Percentiles rank a stretch among this genome's conserved stretches.
Evolutionary conservation across 1,140 invertebrate species (phyloP).

Genomic region (Lepidurus arcticus): DNA sequence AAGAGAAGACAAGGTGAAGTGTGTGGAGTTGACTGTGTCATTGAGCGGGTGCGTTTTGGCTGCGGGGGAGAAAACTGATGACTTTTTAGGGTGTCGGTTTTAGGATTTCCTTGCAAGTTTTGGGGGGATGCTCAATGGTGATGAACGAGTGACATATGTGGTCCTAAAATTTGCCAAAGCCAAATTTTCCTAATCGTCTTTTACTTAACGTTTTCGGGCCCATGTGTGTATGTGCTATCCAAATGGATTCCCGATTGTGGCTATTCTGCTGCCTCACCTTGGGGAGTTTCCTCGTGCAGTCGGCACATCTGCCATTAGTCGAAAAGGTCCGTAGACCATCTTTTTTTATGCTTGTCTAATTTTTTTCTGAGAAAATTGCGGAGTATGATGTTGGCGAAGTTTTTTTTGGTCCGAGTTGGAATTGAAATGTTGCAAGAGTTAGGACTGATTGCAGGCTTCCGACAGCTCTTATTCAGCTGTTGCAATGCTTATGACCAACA

Average conservation of each 20-base stretch:
- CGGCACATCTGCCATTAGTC: conserved; percentile 17
- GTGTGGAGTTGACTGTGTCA: neutral
- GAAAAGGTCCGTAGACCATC: neutral
- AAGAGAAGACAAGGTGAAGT: neutral
- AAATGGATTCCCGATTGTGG: conserved; percentile 8
- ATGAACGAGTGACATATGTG: neutral
- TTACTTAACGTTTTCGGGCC: neutral
- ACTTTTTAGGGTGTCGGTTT: neutral
- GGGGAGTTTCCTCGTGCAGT: conserved; percentile 10
- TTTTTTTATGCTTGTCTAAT: neutral
- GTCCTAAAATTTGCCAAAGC: neutral
- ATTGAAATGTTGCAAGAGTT: neutral
- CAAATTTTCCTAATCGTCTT: neutral
- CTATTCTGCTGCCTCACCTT: neutral
- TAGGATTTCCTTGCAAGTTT: neutral
- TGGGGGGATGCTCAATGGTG: neutral
- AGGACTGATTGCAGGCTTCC: neutral
- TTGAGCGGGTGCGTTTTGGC: neutral
- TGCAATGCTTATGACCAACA: too few species aligned
- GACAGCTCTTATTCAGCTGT: too few species aligned
- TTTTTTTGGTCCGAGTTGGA: neutral
- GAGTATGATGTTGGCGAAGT: neutral
- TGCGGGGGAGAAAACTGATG: neutral
- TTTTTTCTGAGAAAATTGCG: neutral
- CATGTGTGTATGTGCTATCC: neutral